Percentiles rank a stretch among this genome's conserved stretches.
These are phyloP conservation scores for Maconellicoccus hirsutus DNA, from an alignment of 1,140 invertebrate genomes.

Conservation along the genomic window DNA sequence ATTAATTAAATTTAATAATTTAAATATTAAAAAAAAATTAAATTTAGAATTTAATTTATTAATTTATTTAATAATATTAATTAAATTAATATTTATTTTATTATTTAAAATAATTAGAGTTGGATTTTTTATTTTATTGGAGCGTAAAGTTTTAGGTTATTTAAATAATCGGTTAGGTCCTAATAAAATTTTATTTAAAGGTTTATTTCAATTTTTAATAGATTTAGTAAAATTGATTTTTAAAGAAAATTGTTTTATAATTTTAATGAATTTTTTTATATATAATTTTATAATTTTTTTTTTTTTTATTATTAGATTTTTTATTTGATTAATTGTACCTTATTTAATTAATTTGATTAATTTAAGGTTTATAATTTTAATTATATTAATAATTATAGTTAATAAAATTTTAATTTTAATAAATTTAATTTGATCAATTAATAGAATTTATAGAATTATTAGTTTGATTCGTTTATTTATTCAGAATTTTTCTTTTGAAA, in stretches of 20 bases:
- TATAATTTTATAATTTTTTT: conserved; percentile 53
- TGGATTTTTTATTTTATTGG: conserved; percentile 54
- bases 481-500: conserved; percentile 38
- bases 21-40: conserved; percentile 36
- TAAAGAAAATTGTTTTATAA: too few species aligned
- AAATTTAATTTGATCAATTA: conserved; percentile 50
- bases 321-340: conserved; percentile 38
- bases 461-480: conserved; percentile 41
- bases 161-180: conserved; percentile 57
- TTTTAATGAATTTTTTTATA: conserved; percentile 37
- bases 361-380: conserved; percentile 38
- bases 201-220: conserved; percentile 51
- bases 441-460: conserved; percentile 43
- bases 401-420: conserved; percentile 43
- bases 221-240: conserved; percentile 10
- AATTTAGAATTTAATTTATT: conserved; percentile 33
- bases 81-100: conserved; percentile 51
- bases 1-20: conserved; percentile 36
- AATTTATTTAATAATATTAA: conserved; percentile 32
- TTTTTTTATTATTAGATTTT: conserved; percentile 42
- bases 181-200: conserved; percentile 48
- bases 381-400: conserved; percentile 46
- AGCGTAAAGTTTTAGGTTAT: conserved; percentile 52
- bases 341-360: conserved; percentile 41
- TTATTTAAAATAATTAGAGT: conserved; percentile 40